These are phyloP conservation scores for Hippolais icterina DNA, from an alignment of 2,113 vertebrate species.

Conservation along the genomic window DNA sequence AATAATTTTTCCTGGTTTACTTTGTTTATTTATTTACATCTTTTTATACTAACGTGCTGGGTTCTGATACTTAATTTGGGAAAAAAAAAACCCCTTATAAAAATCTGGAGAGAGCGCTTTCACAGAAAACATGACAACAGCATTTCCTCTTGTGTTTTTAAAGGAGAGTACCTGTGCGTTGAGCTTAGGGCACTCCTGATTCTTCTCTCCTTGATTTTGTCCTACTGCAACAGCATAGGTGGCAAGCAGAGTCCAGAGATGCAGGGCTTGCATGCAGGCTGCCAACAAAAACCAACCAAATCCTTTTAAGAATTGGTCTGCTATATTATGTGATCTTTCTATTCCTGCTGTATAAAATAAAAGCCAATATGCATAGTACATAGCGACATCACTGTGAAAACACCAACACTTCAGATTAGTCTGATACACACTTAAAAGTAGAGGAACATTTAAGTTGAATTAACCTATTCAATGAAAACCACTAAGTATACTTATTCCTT, in stretches of 20 bases:
- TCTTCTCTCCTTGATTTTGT: constrained; percentile 71
- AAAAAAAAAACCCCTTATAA: not conserved
- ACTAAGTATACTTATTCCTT: not conserved
- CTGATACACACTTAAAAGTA: not conserved
- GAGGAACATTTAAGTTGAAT: not conserved
- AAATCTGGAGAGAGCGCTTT: not conserved
- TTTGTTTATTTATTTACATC: not conserved
- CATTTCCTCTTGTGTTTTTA: constrained; percentile 10
- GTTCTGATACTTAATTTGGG: not conserved
- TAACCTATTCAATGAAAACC: not conserved
- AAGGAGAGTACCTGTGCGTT: constrained; percentile 67
- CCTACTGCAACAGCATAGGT: constrained; percentile 63
- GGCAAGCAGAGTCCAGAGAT: constrained; percentile 59
- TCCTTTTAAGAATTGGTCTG: constrained; percentile 56
- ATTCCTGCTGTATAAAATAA: not conserved
- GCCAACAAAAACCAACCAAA: constrained; percentile 66
- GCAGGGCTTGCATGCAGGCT: constrained; percentile 65
- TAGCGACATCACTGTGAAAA: not conserved
- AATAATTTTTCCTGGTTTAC: not conserved
- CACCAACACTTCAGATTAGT: not conserved
- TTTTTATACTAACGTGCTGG: not conserved
- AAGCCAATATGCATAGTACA: not conserved
- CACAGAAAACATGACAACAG: constrained; percentile 2
- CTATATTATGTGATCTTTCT: not conserved
- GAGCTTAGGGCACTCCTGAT: constrained; percentile 55